Evolutionary conservation across 1,140 invertebrate genomes (phyloP), one percentile per base, ranked within the genome.

Genomic region (Drosophila ambigua): DNA sequence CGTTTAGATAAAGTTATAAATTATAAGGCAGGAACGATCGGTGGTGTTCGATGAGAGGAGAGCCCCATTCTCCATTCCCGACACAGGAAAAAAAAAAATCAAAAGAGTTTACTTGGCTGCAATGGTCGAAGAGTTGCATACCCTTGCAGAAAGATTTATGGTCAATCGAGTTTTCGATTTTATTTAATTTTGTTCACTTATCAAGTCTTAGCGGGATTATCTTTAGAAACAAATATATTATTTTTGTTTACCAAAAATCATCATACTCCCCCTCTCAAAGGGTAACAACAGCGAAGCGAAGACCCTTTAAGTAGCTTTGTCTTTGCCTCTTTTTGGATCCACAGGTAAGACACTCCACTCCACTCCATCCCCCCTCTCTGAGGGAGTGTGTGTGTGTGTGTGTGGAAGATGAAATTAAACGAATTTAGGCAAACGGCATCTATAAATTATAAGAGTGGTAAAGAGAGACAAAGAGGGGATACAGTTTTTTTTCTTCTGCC

Each of bases 1-100:
- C 83, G 83, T 88, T 88, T 88, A 88, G 83, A 88, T 88, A 88
- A 88, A 88, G 83, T 88, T 88, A 88, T 88, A 88, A 88, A 88
- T 88, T 88, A 88, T 88, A 88, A 88, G 83, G 84, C 83, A 79
- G 82, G 74, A 78, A 67, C 79, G 82, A 88, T 88, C 79, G 64
- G 59, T 52, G 68, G 59, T 66, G 41, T 60, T 66, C 69, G 67
- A 73, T 72, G 51, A 41, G 77, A 73, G 69, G 79, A 81, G 72
- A 71, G 71, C 66, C 52, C 72, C 52, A 9, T 35, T 35, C 31
- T 35, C 31, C 8, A 11, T 35, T 35, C 31, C 31, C 9, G 9
- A 35, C 31, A 39, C 11, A 11, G 11, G 0, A 11, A 35, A 1
- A 63, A 60, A 60, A 55, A 57, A 71, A 60, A 63, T 61, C 46